Percentiles rank a stretch among this genome's conserved stretches.
Evolutionary conservation across 2,113 vertebrate species (phyloP).

Genomic region (Dasyornis broadbenti): DNA sequence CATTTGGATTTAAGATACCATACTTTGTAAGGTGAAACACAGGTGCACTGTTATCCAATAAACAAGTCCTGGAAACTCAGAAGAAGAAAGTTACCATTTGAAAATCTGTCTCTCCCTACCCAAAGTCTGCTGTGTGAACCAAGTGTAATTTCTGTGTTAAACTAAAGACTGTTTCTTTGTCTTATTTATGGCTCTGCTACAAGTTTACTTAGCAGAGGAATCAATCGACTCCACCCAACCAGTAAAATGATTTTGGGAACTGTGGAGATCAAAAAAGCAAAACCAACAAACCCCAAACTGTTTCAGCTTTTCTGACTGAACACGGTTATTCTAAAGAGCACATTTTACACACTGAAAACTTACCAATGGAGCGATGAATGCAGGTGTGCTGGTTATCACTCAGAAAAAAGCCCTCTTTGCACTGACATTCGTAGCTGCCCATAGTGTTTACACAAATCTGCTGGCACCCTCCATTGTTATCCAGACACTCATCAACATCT

Average conservation of each 20-base stretch:
- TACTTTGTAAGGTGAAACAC: not conserved
- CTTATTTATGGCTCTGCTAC: not conserved
- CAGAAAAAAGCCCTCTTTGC: conserved; percentile 91
- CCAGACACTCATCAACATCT: conserved; percentile 95
- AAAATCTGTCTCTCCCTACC: not conserved
- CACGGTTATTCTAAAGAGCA: not conserved
- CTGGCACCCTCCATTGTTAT: conserved; percentile 97
- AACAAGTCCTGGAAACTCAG: not conserved
- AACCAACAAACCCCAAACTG: not conserved
- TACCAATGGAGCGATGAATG: conserved; percentile 95
- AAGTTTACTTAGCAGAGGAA: not conserved
- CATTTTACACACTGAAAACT: conserved; percentile 28
- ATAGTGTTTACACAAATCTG: conserved; percentile 95
- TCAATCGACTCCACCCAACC: not conserved
- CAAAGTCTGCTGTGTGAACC: not conserved
- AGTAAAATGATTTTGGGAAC: not conserved
- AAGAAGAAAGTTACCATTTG: not conserved
- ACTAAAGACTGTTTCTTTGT: not conserved
- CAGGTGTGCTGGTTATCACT: conserved; percentile 99
- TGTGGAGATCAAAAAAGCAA: not conserved
- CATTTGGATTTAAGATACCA: not conserved
- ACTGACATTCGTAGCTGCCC: conserved; percentile 97
- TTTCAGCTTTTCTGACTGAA: not conserved
- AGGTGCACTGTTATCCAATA: not conserved
- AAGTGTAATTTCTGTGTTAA: not conserved